Percentiles rank a stretch among this genome's conserved stretches.
Evolutionary conservation across 2,888 invertebrate species (phyloP).

Genomic region (Furcula furcula): DNA sequence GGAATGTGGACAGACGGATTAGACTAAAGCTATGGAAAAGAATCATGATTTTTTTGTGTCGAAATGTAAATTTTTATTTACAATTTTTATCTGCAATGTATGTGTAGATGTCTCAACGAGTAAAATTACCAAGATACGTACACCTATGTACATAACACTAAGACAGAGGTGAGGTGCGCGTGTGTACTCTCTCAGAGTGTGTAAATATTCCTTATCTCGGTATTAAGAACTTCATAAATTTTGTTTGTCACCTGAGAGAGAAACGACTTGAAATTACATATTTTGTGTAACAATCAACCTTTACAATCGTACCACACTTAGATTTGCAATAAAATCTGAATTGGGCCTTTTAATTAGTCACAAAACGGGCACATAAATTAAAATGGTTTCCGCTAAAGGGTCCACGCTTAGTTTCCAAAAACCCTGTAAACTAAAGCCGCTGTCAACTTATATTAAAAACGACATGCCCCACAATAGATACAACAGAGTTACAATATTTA

Average conservation of each 20-base stretch:
- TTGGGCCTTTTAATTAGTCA: too few relatives aligned
- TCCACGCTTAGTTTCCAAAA: too few relatives aligned
- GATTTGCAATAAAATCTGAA: background rate
- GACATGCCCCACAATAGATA: slow-evolving; percentile 13
- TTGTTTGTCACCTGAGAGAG: slow-evolving; percentile 75
- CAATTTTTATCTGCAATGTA: slow-evolving; percentile 66
- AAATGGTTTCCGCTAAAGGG: too few relatives aligned
- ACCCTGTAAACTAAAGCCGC: too few relatives aligned
- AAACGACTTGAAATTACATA: slow-evolving; percentile 54
- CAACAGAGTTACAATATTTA: slow-evolving; percentile 21
- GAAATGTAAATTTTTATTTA: slow-evolving; percentile 58
- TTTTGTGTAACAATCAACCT: slow-evolving; percentile 42
- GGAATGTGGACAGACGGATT: slow-evolving; percentile 37
- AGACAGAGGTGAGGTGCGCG: slow-evolving; percentile 70
- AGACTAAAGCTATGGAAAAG: slow-evolving; percentile 34
- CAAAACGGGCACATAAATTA: too few relatives aligned
- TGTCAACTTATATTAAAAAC: slow-evolving; percentile 7
- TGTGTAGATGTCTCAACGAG: slow-evolving; percentile 71
- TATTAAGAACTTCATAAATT: slow-evolving; percentile 81
- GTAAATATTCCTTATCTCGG: slow-evolving; percentile 77
- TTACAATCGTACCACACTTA: slow-evolving; percentile 10
- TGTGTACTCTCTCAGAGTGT: slow-evolving; percentile 65
- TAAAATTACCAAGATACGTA: slow-evolving; percentile 73
- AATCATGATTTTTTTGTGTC: slow-evolving; percentile 44
- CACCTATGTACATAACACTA: slow-evolving; percentile 72